A percentile compares a stretch with the other conserved stretches of the same genome.
phyloP scores from a whole-genome alignment of 2,888 invertebrate genomes.

The Tipula lateralis region DNA sequence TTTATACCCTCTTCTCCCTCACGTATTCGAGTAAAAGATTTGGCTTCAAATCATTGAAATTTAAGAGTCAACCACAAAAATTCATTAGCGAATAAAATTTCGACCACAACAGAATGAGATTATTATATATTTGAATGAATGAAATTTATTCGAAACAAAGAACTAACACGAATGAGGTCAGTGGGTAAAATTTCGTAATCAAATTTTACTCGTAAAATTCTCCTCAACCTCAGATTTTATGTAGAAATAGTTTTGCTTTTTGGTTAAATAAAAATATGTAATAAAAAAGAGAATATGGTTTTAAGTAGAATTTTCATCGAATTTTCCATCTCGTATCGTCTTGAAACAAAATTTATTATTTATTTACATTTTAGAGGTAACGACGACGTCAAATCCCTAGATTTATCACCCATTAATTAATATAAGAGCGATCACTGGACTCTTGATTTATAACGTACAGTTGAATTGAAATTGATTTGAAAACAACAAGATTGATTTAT shows the following conservation, averaged over 20 bases:
- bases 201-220: not conserved
- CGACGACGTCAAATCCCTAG: not conserved
- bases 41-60: not conserved
- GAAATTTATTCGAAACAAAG: not conserved
- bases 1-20: no score
- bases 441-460: not conserved
- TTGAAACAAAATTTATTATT: not conserved
- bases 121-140: not conserved
- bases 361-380: not conserved
- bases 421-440: not conserved
- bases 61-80: not conserved
- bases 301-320: not conserved
- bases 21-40: not conserved
- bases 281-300: not conserved
- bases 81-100: not conserved
- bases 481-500: not conserved
- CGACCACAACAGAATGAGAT: not conserved
- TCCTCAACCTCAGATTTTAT: not conserved
- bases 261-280: no score
- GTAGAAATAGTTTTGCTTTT: not conserved
- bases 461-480: not conserved
- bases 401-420: not conserved
- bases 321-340: not conserved
- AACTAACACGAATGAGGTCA: not conserved
- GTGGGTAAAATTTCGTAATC: not conserved